These are phyloP conservation scores for Corbicula japonica DNA, from an alignment of 2,888 invertebrate species.

Conservation along the genomic window DNA sequence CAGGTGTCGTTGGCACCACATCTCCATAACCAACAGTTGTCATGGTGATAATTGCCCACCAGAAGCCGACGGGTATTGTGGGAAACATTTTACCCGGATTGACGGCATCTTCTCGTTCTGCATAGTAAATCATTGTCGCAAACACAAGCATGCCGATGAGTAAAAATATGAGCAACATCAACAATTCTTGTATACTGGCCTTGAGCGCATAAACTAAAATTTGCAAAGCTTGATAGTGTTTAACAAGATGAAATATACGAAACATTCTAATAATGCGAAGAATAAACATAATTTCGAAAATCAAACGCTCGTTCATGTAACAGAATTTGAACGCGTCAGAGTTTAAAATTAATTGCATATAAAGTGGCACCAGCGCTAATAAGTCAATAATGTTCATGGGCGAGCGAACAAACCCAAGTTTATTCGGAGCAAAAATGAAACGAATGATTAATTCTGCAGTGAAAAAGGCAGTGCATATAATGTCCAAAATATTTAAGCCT, in stretches of 20 bases:
- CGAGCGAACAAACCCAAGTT: slow-evolving; percentile 80
- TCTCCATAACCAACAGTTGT: slow-evolving; percentile 86
- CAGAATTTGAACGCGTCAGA: slow-evolving; percentile 80
- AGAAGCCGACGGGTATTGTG: slow-evolving; percentile 86
- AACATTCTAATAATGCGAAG: slow-evolving; percentile 87
- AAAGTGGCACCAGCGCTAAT: slow-evolving; percentile 84
- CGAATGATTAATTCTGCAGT: slow-evolving; percentile 84
- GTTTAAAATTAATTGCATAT: slow-evolving; percentile 84
- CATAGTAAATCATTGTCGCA: slow-evolving; percentile 86
- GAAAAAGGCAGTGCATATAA: slow-evolving; percentile 85
- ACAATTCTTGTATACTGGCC: slow-evolving; percentile 86
- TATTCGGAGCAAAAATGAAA: slow-evolving; percentile 83
- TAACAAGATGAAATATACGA: slow-evolving; percentile 87
- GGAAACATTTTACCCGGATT: slow-evolving; percentile 79
- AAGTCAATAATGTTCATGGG: slow-evolving; percentile 85
- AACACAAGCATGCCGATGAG: slow-evolving; percentile 86
- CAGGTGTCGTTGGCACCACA: slow-evolving; percentile 80
- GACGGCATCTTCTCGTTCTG: slow-evolving; percentile 83
- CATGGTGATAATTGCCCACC: slow-evolving; percentile 87
- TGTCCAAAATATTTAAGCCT: slow-evolving; percentile 81
- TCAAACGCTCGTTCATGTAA: slow-evolving; percentile 82
- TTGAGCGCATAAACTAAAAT: slow-evolving; percentile 87
- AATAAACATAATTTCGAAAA: slow-evolving; percentile 86
- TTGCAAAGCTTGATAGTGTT: slow-evolving; percentile 87
- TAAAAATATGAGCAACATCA: slow-evolving; percentile 85